phyloP scores from a whole-genome alignment of 2,113 vertebrate species.

The Corythoichthys haematopterus region DNA sequence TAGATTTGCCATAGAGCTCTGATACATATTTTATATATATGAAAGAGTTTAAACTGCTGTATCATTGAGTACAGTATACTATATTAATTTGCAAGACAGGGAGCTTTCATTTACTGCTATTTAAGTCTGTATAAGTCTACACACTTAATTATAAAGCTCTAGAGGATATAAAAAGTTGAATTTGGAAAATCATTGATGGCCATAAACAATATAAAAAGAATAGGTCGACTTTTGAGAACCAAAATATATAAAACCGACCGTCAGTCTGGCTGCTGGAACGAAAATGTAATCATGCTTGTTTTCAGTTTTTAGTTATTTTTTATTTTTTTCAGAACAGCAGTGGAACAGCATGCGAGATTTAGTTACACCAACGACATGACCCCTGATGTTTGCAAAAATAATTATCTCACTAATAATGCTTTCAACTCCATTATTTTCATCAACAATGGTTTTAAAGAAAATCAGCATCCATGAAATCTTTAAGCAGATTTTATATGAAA shows the following conservation, averaged over 20 bases:
- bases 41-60: conserved; percentile 4
- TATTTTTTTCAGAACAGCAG: conserved; percentile 15
- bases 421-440: neutral
- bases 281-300: conserved; percentile 19
- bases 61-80: conserved; percentile 11
- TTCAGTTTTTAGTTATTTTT: conserved; percentile 12
- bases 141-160: neutral
- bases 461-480: neutral
- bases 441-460: conserved; percentile 1
- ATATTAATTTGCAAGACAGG: conserved; percentile 8
- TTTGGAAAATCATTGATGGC: neutral
- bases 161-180: neutral
- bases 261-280: neutral
- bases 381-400: conserved; percentile 31
- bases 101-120: conserved; percentile 6
- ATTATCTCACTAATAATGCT: conserved; percentile 20
- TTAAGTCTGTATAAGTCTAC: neutral
- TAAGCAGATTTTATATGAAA: neutral
- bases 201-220: conserved; percentile 9
- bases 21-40: neutral
- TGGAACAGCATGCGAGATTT: conserved; percentile 38
- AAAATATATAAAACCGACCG: neutral
- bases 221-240: neutral
- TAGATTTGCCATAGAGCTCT: neutral
- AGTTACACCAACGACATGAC: conserved; percentile 17